Percentiles rank a stretch among this genome's conserved stretches.
These are phyloP conservation scores for Rosalia funebris DNA, from an alignment of 2,888 invertebrate genomes.

Conservation along the genomic window DNA sequence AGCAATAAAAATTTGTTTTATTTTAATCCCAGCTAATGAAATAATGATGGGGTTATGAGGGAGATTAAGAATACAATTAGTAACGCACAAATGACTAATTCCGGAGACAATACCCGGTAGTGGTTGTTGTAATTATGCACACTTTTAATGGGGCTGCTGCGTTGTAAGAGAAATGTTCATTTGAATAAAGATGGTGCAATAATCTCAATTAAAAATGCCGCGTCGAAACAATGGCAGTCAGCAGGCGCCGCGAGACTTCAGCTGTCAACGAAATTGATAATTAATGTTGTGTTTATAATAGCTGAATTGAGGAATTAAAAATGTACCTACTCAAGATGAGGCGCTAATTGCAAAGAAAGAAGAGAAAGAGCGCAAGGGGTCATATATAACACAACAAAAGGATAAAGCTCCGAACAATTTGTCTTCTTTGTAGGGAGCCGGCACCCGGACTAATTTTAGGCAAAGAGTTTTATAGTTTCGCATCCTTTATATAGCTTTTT, in stretches of 20 bases:
- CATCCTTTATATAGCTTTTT: conserved; percentile 59
- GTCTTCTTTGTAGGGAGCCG: conserved; percentile 50
- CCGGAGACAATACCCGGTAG: conserved; percentile 59
- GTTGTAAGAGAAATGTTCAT: conserved; percentile 60
- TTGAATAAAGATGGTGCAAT: conserved; percentile 65
- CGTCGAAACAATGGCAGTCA: conserved; percentile 60
- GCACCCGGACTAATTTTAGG: conserved; percentile 59
- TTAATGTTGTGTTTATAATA: conserved; percentile 66
- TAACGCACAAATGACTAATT: conserved; percentile 65
- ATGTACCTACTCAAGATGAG: conserved; percentile 62
- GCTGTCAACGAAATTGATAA: conserved; percentile 63
- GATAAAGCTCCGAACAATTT: conserved; percentile 54
- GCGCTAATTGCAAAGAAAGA: conserved; percentile 58
- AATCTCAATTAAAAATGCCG: conserved; percentile 66
- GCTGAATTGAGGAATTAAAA: conserved; percentile 64
- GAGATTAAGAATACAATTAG: conserved; percentile 63
- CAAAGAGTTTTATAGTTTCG: conserved; percentile 61
- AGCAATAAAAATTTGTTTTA: conserved; percentile 45
- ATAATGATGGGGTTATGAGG: conserved; percentile 58
- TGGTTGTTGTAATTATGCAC: conserved; percentile 64
- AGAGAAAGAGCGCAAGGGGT: conserved; percentile 34
- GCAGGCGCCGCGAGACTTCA: conserved; percentile 54
- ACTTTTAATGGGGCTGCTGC: conserved; percentile 61
- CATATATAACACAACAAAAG: conserved; percentile 51
- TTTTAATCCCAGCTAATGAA: conserved; percentile 48